Base-by-base conservation (phyloP, 2,888 invertebrate species). In the Spicauda simplicius region DNA sequence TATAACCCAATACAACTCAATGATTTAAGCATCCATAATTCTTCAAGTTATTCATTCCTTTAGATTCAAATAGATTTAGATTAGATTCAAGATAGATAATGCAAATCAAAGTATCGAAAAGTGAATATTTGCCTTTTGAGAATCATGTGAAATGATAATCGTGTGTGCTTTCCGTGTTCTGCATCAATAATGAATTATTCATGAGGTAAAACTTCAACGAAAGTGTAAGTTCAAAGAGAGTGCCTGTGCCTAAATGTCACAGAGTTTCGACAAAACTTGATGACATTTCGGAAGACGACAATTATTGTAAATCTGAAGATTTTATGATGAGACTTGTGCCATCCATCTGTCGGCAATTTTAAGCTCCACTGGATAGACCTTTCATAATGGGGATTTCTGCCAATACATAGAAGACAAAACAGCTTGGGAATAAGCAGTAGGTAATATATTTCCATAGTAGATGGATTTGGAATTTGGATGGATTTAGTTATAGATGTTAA, bases 191-290 rank as follows among this genome's bases (percentile, higher is more conserved):
- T 65, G 65, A 65, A 65, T 65, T 19, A 65, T 65, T 65, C 65
- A 65, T 53, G 19, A 65, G 64, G 59, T 65, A 59, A 59, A 54
- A 65, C 65, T 53, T 53, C 54, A 59, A 58, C 41, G 65, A 65
- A 65, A 65, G 58, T 65, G 53, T 53, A 65, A 65, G 64, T 58
- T 65, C 58, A 30, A 58, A 58, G 64, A 58, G 58, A 58, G 64
- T 18, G 25, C 5, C 12, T 16, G 30, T 50, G 56, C 30, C 58
- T 59, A 53, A 58, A 65, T 58, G 58, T 58, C 58, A 57, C 45
- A 58, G 53, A 20, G 58, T 65, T 53, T 65, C 41, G 50, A 58
- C 53, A 53, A 41, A 25, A 64, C 52, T 37, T 1, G 20, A 45
- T 65, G 58, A 41, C 53, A 65, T 65, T 65, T 65, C 6, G 52